Evolutionary conservation across 2,113 vertebrate genomes (phyloP).

Genomic region (Larimichthys crocea): DNA sequence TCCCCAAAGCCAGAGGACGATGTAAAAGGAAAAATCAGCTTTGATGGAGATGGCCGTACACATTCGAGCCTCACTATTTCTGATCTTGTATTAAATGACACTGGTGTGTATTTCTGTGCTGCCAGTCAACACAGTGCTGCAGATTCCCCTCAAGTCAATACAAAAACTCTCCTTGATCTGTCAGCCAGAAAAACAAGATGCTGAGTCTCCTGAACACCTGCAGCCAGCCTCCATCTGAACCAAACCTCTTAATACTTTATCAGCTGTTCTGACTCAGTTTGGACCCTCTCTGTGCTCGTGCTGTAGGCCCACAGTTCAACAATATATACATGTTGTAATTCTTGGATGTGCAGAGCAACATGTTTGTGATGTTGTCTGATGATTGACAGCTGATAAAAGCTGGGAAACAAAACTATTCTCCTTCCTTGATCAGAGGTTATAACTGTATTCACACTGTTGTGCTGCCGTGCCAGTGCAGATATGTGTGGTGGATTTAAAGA

Average conservation of each 20-base stretch:
- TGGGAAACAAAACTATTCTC: no score
- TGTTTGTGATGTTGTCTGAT: no score
- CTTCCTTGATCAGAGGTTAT: no score
- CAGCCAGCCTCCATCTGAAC: background rate
- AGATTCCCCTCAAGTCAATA: background rate
- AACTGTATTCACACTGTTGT: no score
- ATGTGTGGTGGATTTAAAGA: no score
- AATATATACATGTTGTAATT: no score
- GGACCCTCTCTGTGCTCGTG: no score
- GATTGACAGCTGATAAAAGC: no score
- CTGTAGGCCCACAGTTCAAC: no score
- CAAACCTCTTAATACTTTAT: background rate
- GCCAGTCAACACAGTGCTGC: conserved; percentile 55
- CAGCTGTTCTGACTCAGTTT: no score
- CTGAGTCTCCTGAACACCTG: conserved; percentile 40
- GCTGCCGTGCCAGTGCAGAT: no score
- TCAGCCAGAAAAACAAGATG: background rate
- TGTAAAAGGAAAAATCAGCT: conserved; percentile 42
- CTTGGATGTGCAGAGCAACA: no score
- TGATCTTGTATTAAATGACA: conserved; percentile 13
- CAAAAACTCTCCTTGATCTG: conserved; percentile 49
- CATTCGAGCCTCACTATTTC: conserved; percentile 12
- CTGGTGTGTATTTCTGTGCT: conserved; percentile 59
- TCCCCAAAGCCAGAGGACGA: background rate
- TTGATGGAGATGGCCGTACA: conserved; percentile 23